Evolutionary conservation across 2,888 invertebrate species (phyloP).

Genomic region (Hyposoter dolosus): DNA sequence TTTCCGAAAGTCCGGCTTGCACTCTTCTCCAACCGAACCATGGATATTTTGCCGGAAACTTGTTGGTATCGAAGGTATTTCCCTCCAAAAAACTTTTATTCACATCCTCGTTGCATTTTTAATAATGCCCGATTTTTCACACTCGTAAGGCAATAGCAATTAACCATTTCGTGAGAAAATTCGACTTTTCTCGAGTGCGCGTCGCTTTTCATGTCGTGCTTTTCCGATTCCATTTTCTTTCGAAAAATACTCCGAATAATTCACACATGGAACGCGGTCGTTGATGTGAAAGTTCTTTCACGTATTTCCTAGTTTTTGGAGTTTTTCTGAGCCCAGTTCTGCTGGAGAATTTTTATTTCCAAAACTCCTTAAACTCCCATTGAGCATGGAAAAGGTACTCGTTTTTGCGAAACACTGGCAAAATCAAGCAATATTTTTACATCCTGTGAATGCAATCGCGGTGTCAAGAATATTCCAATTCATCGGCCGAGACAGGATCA

Average conservation of each 20-base stretch:
- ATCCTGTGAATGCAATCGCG: background rate
- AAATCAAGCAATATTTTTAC: background rate
- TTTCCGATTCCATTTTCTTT: conserved; percentile 9
- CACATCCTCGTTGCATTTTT: conserved; percentile 9
- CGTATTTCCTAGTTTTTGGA: conserved; percentile 9
- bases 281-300: conserved; percentile 11
- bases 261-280: conserved; percentile 2
- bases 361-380: background rate
- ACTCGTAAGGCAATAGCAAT: background rate
- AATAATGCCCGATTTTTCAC: conserved; percentile 12
- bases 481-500: background rate
- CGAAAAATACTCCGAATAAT: background rate
- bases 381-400: background rate
- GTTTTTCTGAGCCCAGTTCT: conserved; percentile 24
- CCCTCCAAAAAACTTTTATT: conserved; percentile 63
- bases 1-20: conserved; percentile 20
- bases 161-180: conserved; percentile 58
- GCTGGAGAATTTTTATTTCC: conserved; percentile 15
- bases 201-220: conserved; percentile 11
- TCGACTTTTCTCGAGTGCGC: conserved; percentile 31
- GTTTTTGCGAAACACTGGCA: background rate
- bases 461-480: background rate
- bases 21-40: conserved; percentile 20
- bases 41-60: conserved; percentile 66
- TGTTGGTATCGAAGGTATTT: conserved; percentile 71